Evolutionary conservation across 2,797 vertebrate species (phyloP).

Genomic region (Pseudochromis fuscus): DNA sequence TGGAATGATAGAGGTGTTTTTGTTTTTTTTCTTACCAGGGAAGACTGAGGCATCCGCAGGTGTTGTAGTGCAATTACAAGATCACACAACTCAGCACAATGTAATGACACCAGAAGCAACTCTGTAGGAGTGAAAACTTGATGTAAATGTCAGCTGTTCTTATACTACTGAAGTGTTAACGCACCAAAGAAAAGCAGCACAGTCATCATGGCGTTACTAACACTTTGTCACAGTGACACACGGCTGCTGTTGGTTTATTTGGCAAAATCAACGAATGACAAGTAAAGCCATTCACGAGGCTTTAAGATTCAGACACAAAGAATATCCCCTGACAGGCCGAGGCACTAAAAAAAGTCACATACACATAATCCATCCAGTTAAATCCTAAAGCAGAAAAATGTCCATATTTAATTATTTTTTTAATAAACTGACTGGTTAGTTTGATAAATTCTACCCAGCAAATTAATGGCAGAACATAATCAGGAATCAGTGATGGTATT

Average conservation of each 20-base stretch:
- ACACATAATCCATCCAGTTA: conserved; percentile 3
- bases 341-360: not conserved
- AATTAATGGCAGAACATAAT: not conserved
- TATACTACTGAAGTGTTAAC: not conserved
- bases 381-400: not conserved
- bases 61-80: conserved; percentile 19
- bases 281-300: not conserved
- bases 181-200: conserved; percentile 11
- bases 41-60: conserved; percentile 1
- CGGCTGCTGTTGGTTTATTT: conserved; percentile 28
- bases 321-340: conserved; percentile 11
- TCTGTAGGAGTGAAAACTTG: not conserved
- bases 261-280: conserved; percentile 22
- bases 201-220: conserved; percentile 1
- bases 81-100: conserved; percentile 20
- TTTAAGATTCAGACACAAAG: not conserved
- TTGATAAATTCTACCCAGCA: not conserved
- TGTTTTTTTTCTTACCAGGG: conserved; percentile 1
- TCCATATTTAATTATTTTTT: not conserved
- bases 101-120: conserved; percentile 9
- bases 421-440: not conserved
- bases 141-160: conserved; percentile 38
- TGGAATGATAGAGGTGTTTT: conserved; percentile 25
- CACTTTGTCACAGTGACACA: not conserved
- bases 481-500: not conserved